Evolutionary conservation across 2,797 vertebrate genomes (phyloP).

Genomic region (Phoeniculus purpureus): DNA sequence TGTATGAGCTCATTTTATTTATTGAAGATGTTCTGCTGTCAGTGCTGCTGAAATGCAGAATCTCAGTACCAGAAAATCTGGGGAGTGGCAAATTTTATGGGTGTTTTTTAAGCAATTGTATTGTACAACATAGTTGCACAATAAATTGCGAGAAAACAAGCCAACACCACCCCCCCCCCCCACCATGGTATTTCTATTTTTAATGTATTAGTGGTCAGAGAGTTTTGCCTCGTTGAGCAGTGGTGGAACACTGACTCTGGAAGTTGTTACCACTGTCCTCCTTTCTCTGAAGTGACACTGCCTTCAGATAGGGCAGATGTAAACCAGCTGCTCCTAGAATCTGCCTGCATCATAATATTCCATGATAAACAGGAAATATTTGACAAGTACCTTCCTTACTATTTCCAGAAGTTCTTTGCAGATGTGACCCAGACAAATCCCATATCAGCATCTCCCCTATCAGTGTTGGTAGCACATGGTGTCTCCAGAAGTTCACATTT

Average conservation of each 20-base stretch:
- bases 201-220: not conserved
- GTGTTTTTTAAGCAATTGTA: not conserved
- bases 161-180: no score
- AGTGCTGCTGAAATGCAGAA: not conserved
- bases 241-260: not conserved
- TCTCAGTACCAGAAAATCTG: not conserved
- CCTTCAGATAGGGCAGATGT: not conserved
- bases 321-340: constrained; percentile 30
- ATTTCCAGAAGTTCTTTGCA: not conserved
- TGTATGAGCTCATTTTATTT: not conserved
- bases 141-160: not conserved
- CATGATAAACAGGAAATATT: not conserved
- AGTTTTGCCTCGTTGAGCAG: not conserved
- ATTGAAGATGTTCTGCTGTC: not conserved
- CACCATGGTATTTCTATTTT: no score
- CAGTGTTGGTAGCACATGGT: not conserved
- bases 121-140: not conserved
- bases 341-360: not conserved
- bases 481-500: not conserved
- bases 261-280: not conserved
- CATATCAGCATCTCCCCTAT: not conserved
- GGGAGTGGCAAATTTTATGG: not conserved
- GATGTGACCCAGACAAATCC: not conserved
- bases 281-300: not conserved
- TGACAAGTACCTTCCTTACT: not conserved